Evolutionary conservation across 2,888 invertebrate genomes (phyloP).

Genomic region (Chloromyia formosa): DNA sequence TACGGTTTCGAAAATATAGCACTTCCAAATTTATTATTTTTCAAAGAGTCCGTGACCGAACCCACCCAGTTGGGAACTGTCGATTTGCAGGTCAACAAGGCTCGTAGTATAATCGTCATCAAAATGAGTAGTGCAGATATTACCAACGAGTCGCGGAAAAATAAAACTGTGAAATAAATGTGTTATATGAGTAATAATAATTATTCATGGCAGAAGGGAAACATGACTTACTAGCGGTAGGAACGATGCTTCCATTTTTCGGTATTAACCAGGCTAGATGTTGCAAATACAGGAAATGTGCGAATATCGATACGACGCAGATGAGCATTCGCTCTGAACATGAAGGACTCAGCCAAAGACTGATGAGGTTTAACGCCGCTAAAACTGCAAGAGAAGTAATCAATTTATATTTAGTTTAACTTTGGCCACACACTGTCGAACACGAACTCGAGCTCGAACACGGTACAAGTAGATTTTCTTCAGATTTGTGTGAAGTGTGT

Average conservation of each 20-base stretch:
- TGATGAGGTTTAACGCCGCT: slow-evolving; percentile 68
- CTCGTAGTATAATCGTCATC: slow-evolving; percentile 48
- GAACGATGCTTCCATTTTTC: slow-evolving; percentile 68
- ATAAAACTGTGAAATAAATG: slow-evolving; percentile 51
- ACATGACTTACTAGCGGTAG: slow-evolving; percentile 66
- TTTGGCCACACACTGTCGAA: no score
- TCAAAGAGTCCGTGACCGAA: slow-evolving; percentile 42
- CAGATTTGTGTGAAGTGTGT: no score
- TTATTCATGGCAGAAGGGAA: background rate
- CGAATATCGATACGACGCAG: slow-evolving; percentile 69
- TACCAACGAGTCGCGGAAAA: slow-evolving; percentile 51
- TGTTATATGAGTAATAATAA: background rate
- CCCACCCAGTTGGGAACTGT: slow-evolving; percentile 49
- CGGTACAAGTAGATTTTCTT: no score
- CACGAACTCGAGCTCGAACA: no score
- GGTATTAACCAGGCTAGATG: slow-evolving; percentile 71
- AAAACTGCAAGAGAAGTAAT: no score
- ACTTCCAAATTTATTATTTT: slow-evolving; percentile 49
- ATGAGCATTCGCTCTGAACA: slow-evolving; percentile 68
- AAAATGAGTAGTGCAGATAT: slow-evolving; percentile 49
- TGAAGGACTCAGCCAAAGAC: slow-evolving; percentile 68
- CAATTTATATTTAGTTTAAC: no score
- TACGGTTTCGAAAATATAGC: slow-evolving; percentile 49
- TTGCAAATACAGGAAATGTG: slow-evolving; percentile 69
- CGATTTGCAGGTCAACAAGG: slow-evolving; percentile 40